Conservation (phyloP, 2,888 invertebrate genomes). For the Ormia ochracea region DNA sequence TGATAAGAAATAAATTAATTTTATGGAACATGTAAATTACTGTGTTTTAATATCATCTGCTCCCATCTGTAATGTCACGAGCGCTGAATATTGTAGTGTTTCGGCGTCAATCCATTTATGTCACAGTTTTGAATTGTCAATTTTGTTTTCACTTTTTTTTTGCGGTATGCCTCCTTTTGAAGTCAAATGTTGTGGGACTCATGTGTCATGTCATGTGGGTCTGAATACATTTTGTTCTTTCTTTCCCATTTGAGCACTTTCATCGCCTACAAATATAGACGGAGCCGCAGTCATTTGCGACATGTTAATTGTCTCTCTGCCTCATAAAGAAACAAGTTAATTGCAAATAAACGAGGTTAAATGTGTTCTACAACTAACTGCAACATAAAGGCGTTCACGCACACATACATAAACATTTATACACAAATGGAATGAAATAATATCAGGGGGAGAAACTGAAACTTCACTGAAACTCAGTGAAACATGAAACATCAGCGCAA, state of each 20-base stretch:
- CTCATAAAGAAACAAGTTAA: constrained; percentile 73
- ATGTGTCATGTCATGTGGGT: constrained; percentile 69
- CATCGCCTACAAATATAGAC: constrained; percentile 17
- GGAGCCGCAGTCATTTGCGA: constrained; percentile 66
- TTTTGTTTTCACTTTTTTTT: not conserved
- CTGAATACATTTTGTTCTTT: constrained; percentile 12
- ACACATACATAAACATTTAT: too few species aligned
- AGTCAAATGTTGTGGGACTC: constrained; percentile 72
- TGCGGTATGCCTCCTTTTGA: constrained; percentile 68
- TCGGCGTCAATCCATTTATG: constrained; percentile 56
- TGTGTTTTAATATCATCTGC: constrained; percentile 36
- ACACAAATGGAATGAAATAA: constrained; percentile 10
- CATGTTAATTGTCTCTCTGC: constrained; percentile 72
- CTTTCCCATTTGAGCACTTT: constrained; percentile 9
- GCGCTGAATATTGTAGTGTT: constrained; percentile 33
- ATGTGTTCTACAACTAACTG: constrained; percentile 29
- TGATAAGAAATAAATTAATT: not conserved
- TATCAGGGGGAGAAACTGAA: not conserved
- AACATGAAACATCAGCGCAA: not conserved
- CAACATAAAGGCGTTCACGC: too few species aligned
- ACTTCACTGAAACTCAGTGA: not conserved
- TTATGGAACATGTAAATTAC: constrained; percentile 14
- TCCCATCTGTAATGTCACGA: constrained; percentile 26
- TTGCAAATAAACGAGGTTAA: constrained; percentile 67
- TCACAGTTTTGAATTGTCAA: constrained; percentile 37